These are phyloP conservation scores for Rhea pennata DNA, from an alignment of 2,113 vertebrate genomes.

Conservation along the genomic window DNA sequence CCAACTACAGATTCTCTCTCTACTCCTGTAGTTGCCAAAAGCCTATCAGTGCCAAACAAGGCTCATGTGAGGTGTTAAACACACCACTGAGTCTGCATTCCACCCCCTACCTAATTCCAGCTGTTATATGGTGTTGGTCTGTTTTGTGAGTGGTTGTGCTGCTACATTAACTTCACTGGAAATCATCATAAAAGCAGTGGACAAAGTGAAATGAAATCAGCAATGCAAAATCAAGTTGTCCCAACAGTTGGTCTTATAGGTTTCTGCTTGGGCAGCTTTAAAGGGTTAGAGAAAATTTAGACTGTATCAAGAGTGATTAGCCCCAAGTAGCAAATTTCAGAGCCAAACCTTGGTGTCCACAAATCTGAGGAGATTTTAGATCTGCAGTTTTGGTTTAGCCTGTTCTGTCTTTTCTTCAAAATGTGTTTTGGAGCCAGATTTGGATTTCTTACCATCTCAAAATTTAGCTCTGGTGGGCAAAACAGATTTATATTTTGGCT, in stretches of 20 bases:
- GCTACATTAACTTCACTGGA: constrained; percentile 1
- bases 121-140: background rate
- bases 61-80: background rate
- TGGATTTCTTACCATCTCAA: background rate
- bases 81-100: background rate
- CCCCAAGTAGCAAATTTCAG: background rate
- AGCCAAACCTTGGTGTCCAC: background rate
- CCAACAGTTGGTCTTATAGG: background rate
- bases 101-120: background rate
- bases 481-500: constrained; percentile 33
- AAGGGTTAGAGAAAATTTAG: background rate
- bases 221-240: background rate
- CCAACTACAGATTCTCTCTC: background rate
- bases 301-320: background rate
- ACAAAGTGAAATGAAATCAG: background rate
- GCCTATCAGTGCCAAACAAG: background rate
- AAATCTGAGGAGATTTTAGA: background rate
- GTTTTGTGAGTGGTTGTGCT: background rate
- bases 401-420: background rate
- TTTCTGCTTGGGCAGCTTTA: background rate
- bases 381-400: background rate
- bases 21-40: background rate
- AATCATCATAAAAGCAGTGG: background rate
- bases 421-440: background rate
- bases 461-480: constrained; percentile 14